Evolutionary conservation across 2,797 vertebrate genomes (phyloP), one percentile per base, ranked within the genome.

Genomic region (Serranus cabrilla): DNA sequence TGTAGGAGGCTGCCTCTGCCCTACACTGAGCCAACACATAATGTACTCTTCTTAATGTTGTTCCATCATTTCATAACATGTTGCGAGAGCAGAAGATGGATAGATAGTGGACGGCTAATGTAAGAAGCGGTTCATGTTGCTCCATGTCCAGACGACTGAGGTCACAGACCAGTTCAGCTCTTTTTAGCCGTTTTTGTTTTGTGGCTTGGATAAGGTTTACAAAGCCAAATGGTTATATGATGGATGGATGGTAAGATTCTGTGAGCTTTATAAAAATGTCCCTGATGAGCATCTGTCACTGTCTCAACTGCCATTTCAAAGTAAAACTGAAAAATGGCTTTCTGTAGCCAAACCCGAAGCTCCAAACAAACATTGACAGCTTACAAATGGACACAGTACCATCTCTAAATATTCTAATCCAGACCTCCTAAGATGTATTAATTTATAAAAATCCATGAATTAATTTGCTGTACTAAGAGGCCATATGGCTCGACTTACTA

Each of bases 1-100:
- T 83, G 84, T 84, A 78, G 88, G 88, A 88, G 81, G 87, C 45
- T 71, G 68, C 72, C 62, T 85, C 79, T 75, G 73, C 73, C 34
- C 51, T 69, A 55, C 46, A 56, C 56, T 34, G 52, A 82, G 70
- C 69, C 63, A 68, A 73, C 73, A 72, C 62, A 71, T 67, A 72
- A 81, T 68, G 58, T 63, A 72, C 78, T 58, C 71, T 49, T 80
- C 31, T 70, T 61, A 78, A 74, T 86, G 70, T 76, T 80, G 31
- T 61, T 77, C 73, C 67, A 70, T 63, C 74, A 65, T 83, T 88
- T 84, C 63, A 66, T 85, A 88, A 84, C 76, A 64, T 70, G 40
- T 67, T 69, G 67, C 62, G 65, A 76, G 82, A 87, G 59, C 12
- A 20, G 65, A 72, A 51, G 67, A 61, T 55, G 7, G 56, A 81